These are phyloP conservation scores for Sinella curviseta DNA, from an alignment of 1,140 invertebrate genomes.

Conservation along the genomic window DNA sequence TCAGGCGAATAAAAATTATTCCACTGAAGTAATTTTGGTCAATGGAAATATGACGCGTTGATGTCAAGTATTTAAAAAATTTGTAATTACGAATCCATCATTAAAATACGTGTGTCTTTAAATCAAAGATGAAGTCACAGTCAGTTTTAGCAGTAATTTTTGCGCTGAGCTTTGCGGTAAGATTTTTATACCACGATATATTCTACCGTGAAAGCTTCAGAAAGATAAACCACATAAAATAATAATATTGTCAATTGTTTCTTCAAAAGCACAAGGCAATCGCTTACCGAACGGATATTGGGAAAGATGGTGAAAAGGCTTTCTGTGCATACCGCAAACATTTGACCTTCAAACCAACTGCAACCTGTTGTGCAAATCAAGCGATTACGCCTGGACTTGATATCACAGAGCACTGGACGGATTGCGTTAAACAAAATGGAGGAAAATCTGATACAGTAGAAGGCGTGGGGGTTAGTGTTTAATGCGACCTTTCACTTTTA, in stretches of 20 bases:
- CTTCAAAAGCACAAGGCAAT: not conserved
- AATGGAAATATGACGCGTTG: not conserved
- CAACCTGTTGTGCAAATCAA: slow-evolving; percentile 26
- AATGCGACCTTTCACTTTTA: not conserved
- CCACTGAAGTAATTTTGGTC: too few species aligned
- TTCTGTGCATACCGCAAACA: slow-evolving; percentile 1
- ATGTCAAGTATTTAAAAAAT: not conserved
- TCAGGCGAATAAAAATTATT: too few species aligned
- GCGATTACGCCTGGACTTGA: slow-evolving; percentile 28
- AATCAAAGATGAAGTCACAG: too few species aligned
- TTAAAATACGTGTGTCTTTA: too few species aligned
- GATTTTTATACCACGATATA: too few species aligned
- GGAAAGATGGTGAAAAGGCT: not conserved
- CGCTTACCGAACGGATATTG: not conserved
- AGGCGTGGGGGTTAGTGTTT: not conserved
- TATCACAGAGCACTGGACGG: too few species aligned
- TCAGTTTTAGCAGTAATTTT: too few species aligned
- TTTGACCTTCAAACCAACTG: slow-evolving; percentile 26
- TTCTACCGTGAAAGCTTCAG: not conserved
- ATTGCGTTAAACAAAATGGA: too few species aligned
- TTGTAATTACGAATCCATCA: not conserved
- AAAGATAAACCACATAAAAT: not conserved
- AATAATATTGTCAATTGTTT: not conserved
- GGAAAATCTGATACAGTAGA: not conserved
- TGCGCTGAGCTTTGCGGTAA: too few species aligned